A percentile compares a stretch with the other conserved stretches of the same genome.
These are phyloP conservation scores for Toxotes lorentzi DNA, from an alignment of 2,797 vertebrate genomes.

Conservation along the genomic window DNA sequence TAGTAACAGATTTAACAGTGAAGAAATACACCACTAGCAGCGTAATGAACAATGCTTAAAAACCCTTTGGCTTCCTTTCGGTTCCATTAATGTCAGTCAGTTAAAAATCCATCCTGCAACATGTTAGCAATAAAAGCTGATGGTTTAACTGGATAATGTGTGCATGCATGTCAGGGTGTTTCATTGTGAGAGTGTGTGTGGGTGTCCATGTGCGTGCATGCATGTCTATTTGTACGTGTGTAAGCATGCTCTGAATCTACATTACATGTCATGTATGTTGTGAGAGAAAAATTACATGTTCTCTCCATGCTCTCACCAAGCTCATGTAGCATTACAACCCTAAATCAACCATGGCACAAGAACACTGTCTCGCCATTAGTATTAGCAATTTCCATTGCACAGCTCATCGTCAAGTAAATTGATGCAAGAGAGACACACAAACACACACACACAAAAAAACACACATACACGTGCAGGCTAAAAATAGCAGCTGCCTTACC, in stretches of 20 bases:
- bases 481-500: slow-evolving; percentile 86
- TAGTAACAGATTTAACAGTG: slow-evolving; percentile 50
- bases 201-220: slow-evolving; percentile 15
- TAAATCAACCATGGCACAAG: slow-evolving; percentile 54
- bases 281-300: slow-evolving; percentile 37
- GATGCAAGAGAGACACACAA: slow-evolving; percentile 42
- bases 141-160: slow-evolving; percentile 26
- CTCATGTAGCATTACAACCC: slow-evolving; percentile 37
- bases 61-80: slow-evolving; percentile 41
- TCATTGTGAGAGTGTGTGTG: not conserved
- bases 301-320: slow-evolving; percentile 40
- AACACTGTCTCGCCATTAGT: slow-evolving; percentile 55
- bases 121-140: slow-evolving; percentile 37
- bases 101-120: slow-evolving; percentile 42
- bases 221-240: not conserved
- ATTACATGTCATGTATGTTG: slow-evolving; percentile 37
- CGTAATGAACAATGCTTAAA: slow-evolving; percentile 53
- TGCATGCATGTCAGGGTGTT: slow-evolving; percentile 4
- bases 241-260: not conserved
- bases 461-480: slow-evolving; percentile 51
- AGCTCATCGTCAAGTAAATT: slow-evolving; percentile 63
- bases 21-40: slow-evolving; percentile 42
- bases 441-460: slow-evolving; percentile 16
- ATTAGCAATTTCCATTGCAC: slow-evolving; percentile 48
- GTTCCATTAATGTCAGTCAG: slow-evolving; percentile 50